Base-by-base conservation (phyloP, 2,113 vertebrate species). In the Sinocyclocheilus anophthalmus region DNA sequence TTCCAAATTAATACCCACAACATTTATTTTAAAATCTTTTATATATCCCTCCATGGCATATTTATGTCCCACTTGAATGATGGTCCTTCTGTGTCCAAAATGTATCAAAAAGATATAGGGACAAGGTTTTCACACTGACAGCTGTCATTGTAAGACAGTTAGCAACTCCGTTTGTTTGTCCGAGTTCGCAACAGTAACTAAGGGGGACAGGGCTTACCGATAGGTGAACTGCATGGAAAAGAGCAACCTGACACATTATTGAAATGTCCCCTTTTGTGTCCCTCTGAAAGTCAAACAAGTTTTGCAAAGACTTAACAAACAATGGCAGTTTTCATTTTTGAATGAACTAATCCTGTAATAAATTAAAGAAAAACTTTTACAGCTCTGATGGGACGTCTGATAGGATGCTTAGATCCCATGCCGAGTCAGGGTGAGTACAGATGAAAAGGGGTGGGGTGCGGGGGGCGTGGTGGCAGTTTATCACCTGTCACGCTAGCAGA, bases 401-500 rank as follows among this genome's bases (percentile, higher is more conserved):
- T 50, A 67, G 79, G 79, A 42, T 5, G 79, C 61, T 30, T 67
- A 9, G 79, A n/a, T 26, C 61, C 61, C 79, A 2, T 67, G 79
- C 79, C 30, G 77, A 57, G 76, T 59, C 30, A 8, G 48, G 50
- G 9, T 37, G 78, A 67, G 61, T 81, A 13, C 42, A 55, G 65
- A 55, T n/a, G 20, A 83, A 72, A 83, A 83, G 45, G 16, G 81
- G 65, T 30, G 81, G 65, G 63, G 63, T 53, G 63, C 8, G 5
- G 70, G 69, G 76, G n/a, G 59, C 7, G 33, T 76, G 70, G 76
- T 69, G 57, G 2, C 5, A 67, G 59, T 83, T 85, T 83, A 81
- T 88, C 84, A 83, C 78, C 79, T 85, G 87, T 80, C 75, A 80
- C 14, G 39, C 45, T 22, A 65, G 73, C 70, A 88, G 88, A 87